Evolutionary conservation across 2,113 vertebrate genomes (phyloP).

Genomic region (Trogon melanurus): DNA sequence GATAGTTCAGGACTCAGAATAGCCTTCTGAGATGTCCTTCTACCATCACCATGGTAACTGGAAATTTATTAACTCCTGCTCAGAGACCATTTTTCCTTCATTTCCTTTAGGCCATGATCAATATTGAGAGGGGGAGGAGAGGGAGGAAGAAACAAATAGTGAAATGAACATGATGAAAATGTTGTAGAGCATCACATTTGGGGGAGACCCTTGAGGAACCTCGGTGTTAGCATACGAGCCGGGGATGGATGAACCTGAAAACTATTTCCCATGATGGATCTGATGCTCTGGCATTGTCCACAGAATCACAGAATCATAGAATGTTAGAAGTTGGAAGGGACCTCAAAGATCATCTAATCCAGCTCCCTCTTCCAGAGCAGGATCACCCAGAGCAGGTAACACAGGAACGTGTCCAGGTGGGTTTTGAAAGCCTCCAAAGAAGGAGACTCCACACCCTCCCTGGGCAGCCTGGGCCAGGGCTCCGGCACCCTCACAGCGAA

Average conservation of each 20-base stretch:
- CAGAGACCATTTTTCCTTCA: not conserved
- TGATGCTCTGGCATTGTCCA: not conserved
- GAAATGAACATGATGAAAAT: not conserved
- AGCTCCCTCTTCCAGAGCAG: too few species aligned
- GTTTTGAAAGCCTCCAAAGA: too few species aligned
- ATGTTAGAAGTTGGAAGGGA: too few species aligned
- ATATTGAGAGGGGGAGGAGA: not conserved
- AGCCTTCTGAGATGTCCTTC: not conserved
- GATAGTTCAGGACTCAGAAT: not conserved
- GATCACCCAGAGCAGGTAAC: too few species aligned
- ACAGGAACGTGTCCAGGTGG: too few species aligned
- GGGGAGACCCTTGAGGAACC: not conserved
- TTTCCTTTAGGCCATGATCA: not conserved
- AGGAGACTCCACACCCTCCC: too few species aligned
- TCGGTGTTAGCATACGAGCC: rapidly evolving
- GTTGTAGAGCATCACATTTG: rapidly evolving
- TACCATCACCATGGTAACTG: conserved; percentile 17
- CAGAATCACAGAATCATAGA: too few species aligned
- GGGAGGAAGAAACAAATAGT: too few species aligned
- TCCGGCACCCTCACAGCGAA: too few species aligned
- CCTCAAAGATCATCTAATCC: too few species aligned
- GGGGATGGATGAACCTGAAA: not conserved
- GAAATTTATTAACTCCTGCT: not conserved
- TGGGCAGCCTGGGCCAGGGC: too few species aligned
- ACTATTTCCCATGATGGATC: not conserved